These are phyloP conservation scores for Paracentrotus lividus DNA, from an alignment of 53 echinoderm and acorn worm genomes.

Conservation along the genomic window DNA sequence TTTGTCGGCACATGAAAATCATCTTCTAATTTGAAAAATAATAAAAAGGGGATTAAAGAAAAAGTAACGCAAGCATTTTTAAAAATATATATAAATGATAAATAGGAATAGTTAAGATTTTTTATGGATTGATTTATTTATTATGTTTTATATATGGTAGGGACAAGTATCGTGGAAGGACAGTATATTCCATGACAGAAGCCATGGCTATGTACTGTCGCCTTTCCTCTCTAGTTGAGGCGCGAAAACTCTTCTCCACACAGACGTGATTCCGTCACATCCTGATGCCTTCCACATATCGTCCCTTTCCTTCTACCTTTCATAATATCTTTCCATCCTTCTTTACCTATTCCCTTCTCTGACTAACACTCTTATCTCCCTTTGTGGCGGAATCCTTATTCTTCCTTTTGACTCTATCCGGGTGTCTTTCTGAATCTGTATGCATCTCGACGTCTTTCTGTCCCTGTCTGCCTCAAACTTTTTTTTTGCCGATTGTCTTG, in stretches of 20 bases:
- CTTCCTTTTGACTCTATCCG: background rate
- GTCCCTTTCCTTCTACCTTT: background rate
- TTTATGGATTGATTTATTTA: too few relatives aligned
- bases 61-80: too few relatives aligned
- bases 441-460: background rate
- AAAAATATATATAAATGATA: too few relatives aligned
- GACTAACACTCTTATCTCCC: background rate
- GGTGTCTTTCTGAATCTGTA: background rate
- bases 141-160: background rate
- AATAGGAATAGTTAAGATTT: too few relatives aligned
- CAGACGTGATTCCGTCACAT: conserved; percentile 65
- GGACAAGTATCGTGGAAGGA: background rate
- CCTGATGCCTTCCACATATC: conserved; percentile 8
- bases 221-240: background rate
- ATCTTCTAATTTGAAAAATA: too few relatives aligned
- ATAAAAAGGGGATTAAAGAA: too few relatives aligned
- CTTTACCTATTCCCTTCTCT: background rate
- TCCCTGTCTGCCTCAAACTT: too few relatives aligned
- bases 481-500: too few relatives aligned
- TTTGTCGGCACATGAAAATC: too few relatives aligned
- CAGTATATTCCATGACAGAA: background rate
- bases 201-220: conserved; percentile 6
- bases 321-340: background rate
- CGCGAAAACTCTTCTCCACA: conserved; percentile 46
- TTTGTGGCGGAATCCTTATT: background rate